phyloP scores from a whole-genome alignment of 2,113 vertebrate genomes.

The Tonatia bakeri region DNA sequence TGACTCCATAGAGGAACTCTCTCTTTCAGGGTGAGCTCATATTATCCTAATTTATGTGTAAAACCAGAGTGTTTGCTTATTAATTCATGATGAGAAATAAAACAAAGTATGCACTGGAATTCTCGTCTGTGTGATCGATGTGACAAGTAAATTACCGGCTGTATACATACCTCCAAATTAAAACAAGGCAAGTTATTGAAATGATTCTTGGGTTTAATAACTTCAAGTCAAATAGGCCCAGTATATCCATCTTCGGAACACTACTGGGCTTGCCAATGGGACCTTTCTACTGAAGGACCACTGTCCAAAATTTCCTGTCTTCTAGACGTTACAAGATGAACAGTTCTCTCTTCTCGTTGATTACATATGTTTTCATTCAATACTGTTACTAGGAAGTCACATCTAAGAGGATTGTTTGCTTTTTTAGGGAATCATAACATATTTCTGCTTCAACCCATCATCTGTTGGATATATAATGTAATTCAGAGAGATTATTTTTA shows the following conservation, averaged over 20 bases:
- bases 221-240: not conserved
- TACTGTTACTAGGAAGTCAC: not conserved
- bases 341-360: not conserved
- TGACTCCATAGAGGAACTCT: not conserved
- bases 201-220: conserved; percentile 28
- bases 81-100: conserved; percentile 15
- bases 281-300: not conserved
- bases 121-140: not conserved
- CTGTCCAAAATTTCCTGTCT: not conserved
- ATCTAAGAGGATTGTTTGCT: not conserved
- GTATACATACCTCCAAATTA: conserved; percentile 20
- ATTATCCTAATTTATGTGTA: conserved; percentile 10
- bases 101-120: not conserved
- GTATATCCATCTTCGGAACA: not conserved
- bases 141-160: not conserved
- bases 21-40: not conserved
- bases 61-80: not conserved
- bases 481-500: not conserved
- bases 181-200: conserved; percentile 40
- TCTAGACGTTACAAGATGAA: not conserved
- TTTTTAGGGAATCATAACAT: not conserved
- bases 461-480: not conserved
- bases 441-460: not conserved
- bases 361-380: not conserved
- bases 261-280: not conserved